Evolutionary conservation across 2,797 vertebrate genomes (phyloP), one percentile per base, ranked within the genome.

Genomic region (Champsocephalus esox): DNA sequence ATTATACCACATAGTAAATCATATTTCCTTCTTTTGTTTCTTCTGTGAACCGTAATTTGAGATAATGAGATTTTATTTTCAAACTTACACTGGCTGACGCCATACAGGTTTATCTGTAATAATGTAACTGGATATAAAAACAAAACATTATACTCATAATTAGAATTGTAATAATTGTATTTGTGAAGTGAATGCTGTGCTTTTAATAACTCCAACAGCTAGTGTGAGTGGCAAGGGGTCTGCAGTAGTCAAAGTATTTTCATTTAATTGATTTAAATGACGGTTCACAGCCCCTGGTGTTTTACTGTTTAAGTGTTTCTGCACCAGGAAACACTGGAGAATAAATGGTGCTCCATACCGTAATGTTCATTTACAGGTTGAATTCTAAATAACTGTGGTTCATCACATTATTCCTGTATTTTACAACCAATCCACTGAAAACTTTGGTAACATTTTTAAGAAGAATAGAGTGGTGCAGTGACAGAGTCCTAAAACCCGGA

Each of bases 51-150:
- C 57, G 65, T 87, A 77, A 83, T 89, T 89, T 81, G n/a, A 82
- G 76, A 80, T 74, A 70, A 61, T 70, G 63, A 82, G 71, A 38
- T 67, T 67, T 85, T 74, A 78, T 76, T 86, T 70, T 89, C 69
- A 81, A 73, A 79, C 38, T 88, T 50, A 67, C n/a, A 54, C 49
- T 3, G 54, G 82, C 81, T 55, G 70, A 56, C 72, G 80, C 67
- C 61, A 57, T 57, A 56, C 76, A 85, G 72, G 79, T 86, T 92
- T 43, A 85, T 88, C 77, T 70, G 64, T 52, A 77, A 84, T 86
- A 75, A 79, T 80, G 81, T 78, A 77, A 70, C 50, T 56, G 69
- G 72, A 85, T 65, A 73, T 54, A 75, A 85, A 60, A 84, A 64
- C 58, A 78, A 80, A 70, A 75, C 69, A 82, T 75, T 73, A 71